phyloP scores from a whole-genome alignment of 1,140 invertebrate species.

The Mylabris phalerata region DNA sequence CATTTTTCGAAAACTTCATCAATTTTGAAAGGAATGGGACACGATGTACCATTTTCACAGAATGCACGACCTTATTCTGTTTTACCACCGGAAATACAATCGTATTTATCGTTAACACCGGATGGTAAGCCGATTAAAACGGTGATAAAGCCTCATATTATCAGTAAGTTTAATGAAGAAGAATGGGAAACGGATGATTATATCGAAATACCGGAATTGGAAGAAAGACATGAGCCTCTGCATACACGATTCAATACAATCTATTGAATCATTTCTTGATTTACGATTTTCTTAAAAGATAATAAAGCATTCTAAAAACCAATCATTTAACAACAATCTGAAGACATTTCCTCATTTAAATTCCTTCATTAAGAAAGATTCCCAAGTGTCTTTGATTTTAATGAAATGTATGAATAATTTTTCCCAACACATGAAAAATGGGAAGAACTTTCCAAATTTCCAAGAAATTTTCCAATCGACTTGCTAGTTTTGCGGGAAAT shows the following conservation, averaged over 20 bases:
- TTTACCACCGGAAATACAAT: conserved; percentile 47
- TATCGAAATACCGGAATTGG: conserved; percentile 42
- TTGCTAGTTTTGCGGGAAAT: no score
- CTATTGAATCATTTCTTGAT: neutral
- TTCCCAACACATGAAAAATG: no score
- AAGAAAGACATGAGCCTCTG: conserved; percentile 11
- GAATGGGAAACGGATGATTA: conserved; percentile 53
- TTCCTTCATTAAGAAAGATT: no score
- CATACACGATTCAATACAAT: neutral
- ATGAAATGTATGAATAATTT: no score
- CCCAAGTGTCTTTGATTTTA: no score
- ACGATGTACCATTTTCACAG: conserved; percentile 51
- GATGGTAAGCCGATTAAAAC: conserved; percentile 54
- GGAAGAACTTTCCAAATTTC: no score
- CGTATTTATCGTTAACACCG: conserved; percentile 53
- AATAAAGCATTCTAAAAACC: no score
- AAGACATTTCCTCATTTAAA: no score
- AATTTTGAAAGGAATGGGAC: conserved; percentile 42
- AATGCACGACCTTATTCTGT: conserved; percentile 48
- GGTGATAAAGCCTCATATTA: conserved; percentile 42
- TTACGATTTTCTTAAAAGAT: no score
- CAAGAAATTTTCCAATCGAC: no score
- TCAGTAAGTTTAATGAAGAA: conserved; percentile 36
- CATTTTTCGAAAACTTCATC: conserved; percentile 46
- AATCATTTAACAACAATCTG: no score